These are phyloP conservation scores for Strix uralensis DNA, from an alignment of 2,113 vertebrate genomes.

Conservation along the genomic window DNA sequence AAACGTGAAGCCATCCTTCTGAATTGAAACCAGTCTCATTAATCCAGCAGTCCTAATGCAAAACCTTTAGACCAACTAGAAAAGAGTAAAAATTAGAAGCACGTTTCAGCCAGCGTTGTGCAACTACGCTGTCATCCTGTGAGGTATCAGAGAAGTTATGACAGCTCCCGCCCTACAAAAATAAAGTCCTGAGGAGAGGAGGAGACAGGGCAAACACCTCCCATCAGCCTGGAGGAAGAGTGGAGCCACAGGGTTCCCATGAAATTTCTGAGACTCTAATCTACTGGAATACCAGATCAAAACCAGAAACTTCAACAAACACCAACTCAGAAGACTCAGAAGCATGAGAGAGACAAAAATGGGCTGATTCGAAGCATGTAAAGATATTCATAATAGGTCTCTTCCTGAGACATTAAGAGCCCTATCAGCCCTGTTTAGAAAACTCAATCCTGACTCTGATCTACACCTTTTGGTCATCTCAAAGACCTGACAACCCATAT, in stretches of 20 bases:
- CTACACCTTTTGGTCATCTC: background rate
- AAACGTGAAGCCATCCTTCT: background rate
- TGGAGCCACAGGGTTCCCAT: background rate
- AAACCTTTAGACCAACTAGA: background rate
- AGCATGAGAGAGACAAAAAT: background rate
- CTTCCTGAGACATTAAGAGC: background rate
- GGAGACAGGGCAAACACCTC: background rate
- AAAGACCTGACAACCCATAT: background rate
- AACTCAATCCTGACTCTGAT: background rate
- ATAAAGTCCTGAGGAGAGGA: background rate
- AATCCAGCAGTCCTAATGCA: background rate
- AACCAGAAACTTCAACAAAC: background rate
- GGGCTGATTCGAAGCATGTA: background rate
- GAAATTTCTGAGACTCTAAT: background rate
- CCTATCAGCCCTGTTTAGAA: background rate
- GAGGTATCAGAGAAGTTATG: background rate
- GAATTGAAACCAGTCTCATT: background rate
- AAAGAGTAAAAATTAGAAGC: background rate
- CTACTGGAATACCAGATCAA: background rate
- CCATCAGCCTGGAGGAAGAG: background rate
- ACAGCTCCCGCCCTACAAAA: background rate
- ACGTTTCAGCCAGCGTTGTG: background rate
- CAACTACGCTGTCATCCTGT: background rate
- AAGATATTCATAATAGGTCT: background rate
- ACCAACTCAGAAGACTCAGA: background rate